A percentile compares a stretch with the other conserved stretches of the same genome.
Evolutionary conservation across 1,140 invertebrate species (phyloP).

Genomic region (Drosophila leontia): DNA sequence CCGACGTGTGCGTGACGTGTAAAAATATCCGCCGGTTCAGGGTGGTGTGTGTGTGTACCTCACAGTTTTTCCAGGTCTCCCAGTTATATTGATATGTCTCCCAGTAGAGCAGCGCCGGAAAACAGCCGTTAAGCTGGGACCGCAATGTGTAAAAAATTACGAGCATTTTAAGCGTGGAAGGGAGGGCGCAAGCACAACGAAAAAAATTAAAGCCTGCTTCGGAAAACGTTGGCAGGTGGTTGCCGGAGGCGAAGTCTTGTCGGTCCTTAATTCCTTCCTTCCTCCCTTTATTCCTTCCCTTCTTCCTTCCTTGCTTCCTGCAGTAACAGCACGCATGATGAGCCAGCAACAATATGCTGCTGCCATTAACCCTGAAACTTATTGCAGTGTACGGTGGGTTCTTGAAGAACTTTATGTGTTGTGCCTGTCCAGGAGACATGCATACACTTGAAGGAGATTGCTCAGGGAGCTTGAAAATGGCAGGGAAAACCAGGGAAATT

Average conservation of each 20-base stretch:
- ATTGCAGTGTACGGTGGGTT: conserved; percentile 32
- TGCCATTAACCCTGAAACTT: conserved; percentile 81
- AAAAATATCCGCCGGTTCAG: not conserved
- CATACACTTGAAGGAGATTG: conserved; percentile 34
- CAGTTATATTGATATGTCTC: conserved; percentile 80
- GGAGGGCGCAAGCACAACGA: conserved; percentile 16
- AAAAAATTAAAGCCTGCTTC: conserved; percentile 25
- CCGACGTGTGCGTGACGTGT: conserved; percentile 34
- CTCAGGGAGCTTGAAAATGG: not conserved
- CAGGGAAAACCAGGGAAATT: not conserved
- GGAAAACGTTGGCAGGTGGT: conserved; percentile 55
- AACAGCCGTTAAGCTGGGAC: conserved; percentile 77
- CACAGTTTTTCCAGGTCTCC: conserved; percentile 21
- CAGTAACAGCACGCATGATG: conserved; percentile 54
- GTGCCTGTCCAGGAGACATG: conserved; percentile 11
- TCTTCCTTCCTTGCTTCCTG: conserved; percentile 7
- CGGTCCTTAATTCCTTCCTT: conserved; percentile 23
- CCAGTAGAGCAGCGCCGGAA: conserved; percentile 72
- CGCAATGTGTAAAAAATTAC: conserved; percentile 84
- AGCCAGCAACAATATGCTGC: conserved; percentile 80
- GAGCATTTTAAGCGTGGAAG: conserved; percentile 51
- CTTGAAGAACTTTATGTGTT: conserved; percentile 35
- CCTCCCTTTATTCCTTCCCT: not conserved
- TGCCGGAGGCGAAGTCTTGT: conserved; percentile 24
- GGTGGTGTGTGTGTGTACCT: conserved; percentile 14